Evolutionary conservation across 2,888 invertebrate genomes (phyloP), one percentile per base, ranked within the genome.

Genomic region (Drosophila incognita): DNA sequence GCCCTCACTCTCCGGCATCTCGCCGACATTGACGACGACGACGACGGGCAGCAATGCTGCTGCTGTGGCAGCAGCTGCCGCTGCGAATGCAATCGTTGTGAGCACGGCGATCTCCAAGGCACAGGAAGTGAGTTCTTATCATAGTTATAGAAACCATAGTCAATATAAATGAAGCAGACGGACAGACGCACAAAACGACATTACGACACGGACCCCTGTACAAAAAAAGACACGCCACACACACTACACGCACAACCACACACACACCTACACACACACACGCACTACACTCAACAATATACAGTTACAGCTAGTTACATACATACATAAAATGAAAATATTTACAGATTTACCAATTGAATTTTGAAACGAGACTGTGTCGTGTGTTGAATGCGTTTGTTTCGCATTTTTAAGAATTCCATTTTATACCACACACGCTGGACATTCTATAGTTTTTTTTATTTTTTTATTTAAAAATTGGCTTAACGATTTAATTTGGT

Each of bases 81-180:
- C 83, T 52, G 83, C 91, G 38, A 91, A 86, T 65, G 82, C 94
- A 93, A 93, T 93, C 60, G 94, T 91, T 93, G 93, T 94, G 92
- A 92, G 90, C 64, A 90, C 91, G 74, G 93, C 93, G 64, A 92
- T 92, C 79, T 91, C 93, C 69, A 93, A 93, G 88, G 93, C 93
- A 85, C 93, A 93, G 92, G 93, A 93, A 92, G 93, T 93, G 92
- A 89, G 92, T 91, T 91, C 92, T 90, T 92, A 92, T 90, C 86
- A 92, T 92, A 92, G 92, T 91, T 92, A 89, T 92, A 92, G 92
- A 91, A 92, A 92, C 82, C 90, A 91, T 92, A 92, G 92, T 90
- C 92, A 91, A 91, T 92, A 92, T 90, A 90, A 91, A 86, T 90
- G 82, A 91, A 46, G 81, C 75, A 76, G 64, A 75, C 59, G 61